Conservation (phyloP, 1,140 invertebrate species). For the Tetraneura akinire region DNA sequence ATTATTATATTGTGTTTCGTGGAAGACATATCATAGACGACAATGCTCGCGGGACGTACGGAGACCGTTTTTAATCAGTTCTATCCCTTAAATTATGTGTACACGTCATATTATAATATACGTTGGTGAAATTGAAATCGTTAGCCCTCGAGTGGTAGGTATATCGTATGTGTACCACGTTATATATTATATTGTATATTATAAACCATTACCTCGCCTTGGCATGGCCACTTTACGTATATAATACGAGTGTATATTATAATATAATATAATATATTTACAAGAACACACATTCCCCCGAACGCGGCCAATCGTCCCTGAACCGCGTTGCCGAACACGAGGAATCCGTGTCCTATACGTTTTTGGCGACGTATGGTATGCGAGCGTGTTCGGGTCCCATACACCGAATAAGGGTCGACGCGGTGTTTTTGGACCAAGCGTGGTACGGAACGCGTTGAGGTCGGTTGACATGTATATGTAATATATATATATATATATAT, state of each 20-base stretch:
- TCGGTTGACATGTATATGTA: background rate
- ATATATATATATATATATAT: background rate
- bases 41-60: background rate
- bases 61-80: constrained; percentile 41
- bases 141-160: background rate
- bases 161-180: constrained; percentile 42
- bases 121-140: constrained; percentile 26
- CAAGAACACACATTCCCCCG: too few relatives aligned
- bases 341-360: constrained; percentile 21
- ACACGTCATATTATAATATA: too few relatives aligned
- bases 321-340: constrained; percentile 12
- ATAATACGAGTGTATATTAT: too few relatives aligned
- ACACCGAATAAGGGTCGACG: background rate
- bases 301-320: background rate
- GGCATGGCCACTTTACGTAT: too few relatives aligned
- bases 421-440: background rate
- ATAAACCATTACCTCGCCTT: too few relatives aligned
- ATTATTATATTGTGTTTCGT: too few relatives aligned
- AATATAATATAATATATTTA: too few relatives aligned
- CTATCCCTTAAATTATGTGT: too few relatives aligned
- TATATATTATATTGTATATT: background rate
- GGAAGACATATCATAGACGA: too few relatives aligned
- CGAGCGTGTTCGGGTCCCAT: background rate
- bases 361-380: background rate
- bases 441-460: background rate